Conservation (phyloP, 1,140 invertebrate species). For the Hesperophylax magnus region DNA sequence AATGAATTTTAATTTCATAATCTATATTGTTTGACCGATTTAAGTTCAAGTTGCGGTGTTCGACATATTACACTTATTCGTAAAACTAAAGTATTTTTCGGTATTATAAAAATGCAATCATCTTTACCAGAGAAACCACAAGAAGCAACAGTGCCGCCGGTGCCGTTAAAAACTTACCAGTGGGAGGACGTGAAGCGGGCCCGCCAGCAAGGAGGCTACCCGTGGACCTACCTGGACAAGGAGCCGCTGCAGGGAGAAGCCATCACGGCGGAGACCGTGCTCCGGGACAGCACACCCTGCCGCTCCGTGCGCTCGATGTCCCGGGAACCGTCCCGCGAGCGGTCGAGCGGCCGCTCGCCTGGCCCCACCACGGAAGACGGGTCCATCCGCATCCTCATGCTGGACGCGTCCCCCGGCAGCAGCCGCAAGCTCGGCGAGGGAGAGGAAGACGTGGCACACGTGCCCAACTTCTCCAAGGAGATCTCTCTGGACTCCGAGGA, state of each 20-base stretch:
- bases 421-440: slow-evolving; percentile 64
- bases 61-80: not conserved
- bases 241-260: slow-evolving; percentile 70
- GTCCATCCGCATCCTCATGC: slow-evolving; percentile 65
- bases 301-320: slow-evolving; percentile 65
- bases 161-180: slow-evolving; percentile 78
- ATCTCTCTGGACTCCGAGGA: slow-evolving; percentile 68
- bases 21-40: not conserved
- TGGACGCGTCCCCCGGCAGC: slow-evolving; percentile 69
- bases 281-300: slow-evolving; percentile 63
- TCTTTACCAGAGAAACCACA: slow-evolving; percentile 53
- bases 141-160: slow-evolving; percentile 64
- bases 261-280: slow-evolving; percentile 68
- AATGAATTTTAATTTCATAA: slow-evolving; percentile 5
- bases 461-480: slow-evolving; percentile 70
- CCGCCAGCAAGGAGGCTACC: slow-evolving; percentile 75
- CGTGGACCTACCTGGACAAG: slow-evolving; percentile 78
- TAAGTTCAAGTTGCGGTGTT: slow-evolving; percentile 7
- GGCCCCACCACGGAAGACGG: slow-evolving; percentile 54
- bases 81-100: slow-evolving; percentile 6
- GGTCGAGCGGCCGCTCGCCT: slow-evolving; percentile 65
- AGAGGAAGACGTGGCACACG: slow-evolving; percentile 68
- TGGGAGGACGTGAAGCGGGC: slow-evolving; percentile 80
- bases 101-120: slow-evolving; percentile 44
- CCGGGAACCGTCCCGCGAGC: slow-evolving; percentile 62